Evolutionary conservation across 2,113 vertebrate genomes (phyloP).

Genomic region (Electrona antarctica): DNA sequence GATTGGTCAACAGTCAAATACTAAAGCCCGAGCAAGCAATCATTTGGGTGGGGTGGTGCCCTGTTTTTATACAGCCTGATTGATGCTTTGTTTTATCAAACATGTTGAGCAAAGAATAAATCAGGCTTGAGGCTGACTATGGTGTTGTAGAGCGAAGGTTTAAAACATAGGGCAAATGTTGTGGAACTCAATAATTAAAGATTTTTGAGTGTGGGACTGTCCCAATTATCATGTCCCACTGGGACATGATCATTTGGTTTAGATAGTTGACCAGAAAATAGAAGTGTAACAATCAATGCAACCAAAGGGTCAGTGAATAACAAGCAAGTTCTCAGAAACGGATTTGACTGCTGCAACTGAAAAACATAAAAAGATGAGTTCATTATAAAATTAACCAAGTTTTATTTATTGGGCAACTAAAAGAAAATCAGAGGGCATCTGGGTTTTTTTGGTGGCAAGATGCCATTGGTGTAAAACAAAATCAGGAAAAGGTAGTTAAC

Average conservation of each 20-base stretch:
- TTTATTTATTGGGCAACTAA: conserved; percentile 50
- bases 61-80: background rate
- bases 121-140: background rate
- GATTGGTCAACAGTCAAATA: conserved; percentile 48
- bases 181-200: background rate
- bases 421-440: conserved; percentile 14
- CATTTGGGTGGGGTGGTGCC: background rate
- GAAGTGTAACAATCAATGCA: background rate
- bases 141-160: background rate
- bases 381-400: conserved; percentile 33
- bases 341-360: conserved; percentile 6
- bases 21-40: conserved; percentile 34
- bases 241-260: conserved; percentile 4
- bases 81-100: background rate
- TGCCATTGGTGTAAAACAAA: conserved; percentile 2
- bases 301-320: background rate
- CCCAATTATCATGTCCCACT: too few relatives aligned
- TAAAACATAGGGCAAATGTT: background rate
- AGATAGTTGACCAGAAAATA: conserved; percentile 19
- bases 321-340: conserved; percentile 46
- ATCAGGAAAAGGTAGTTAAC: too few relatives aligned
- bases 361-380: conserved; percentile 30
- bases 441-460: background rate
- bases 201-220: background rate
- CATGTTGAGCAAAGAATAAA: too few relatives aligned